Evolutionary conservation across 2,888 invertebrate genomes (phyloP).

Genomic region (Erebia palarica): DNA sequence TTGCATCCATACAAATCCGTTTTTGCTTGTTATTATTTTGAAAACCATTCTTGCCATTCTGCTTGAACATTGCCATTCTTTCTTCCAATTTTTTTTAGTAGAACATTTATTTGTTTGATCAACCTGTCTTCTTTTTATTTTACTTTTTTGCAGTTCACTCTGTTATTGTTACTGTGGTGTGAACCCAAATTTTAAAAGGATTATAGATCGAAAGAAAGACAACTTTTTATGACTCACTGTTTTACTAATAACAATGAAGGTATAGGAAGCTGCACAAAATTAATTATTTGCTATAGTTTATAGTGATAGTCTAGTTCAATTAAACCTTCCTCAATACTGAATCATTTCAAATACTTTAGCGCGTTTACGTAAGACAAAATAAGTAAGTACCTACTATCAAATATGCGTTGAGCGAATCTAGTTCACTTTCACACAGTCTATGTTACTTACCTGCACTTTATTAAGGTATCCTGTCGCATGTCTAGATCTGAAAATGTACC

Average conservation of each 20-base stretch:
- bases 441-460: constrained; percentile 22
- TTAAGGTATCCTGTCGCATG: constrained; percentile 29
- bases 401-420: constrained; percentile 32
- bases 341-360: constrained; percentile 20
- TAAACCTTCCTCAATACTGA: not conserved
- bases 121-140: too few species aligned
- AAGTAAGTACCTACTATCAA: too few species aligned
- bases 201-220: too few species aligned
- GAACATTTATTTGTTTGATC: too few species aligned
- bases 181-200: too few species aligned
- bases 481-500: constrained; percentile 15
- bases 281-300: not conserved
- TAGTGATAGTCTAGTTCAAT: not conserved
- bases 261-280: not conserved
- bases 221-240: not conserved
- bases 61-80: not conserved
- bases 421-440: constrained; percentile 35
- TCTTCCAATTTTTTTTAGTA: too few species aligned
- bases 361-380: constrained; percentile 29
- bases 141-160: too few species aligned
- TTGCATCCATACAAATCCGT: not conserved
- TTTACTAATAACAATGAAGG: not conserved
- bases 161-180: too few species aligned
- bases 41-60: too few species aligned
- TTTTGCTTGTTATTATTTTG: not conserved